phyloP scores from a whole-genome alignment of 2,797 vertebrate species.

The Mus minutoides region DNA sequence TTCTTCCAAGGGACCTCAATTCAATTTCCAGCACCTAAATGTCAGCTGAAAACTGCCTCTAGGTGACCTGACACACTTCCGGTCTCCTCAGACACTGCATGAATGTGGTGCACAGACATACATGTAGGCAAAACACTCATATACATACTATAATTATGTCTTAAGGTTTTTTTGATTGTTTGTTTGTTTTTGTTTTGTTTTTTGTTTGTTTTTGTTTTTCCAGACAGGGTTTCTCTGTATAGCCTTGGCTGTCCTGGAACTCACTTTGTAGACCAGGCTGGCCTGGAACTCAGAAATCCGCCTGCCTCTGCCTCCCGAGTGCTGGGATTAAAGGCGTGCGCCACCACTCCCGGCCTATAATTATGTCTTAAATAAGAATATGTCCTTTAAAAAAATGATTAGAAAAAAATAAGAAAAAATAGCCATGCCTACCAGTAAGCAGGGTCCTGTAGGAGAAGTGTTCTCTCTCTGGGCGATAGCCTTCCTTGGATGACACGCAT shows the following conservation, averaged over 20 bases:
- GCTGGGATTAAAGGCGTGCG: too few species aligned
- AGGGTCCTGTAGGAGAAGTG: slow-evolving; percentile 79
- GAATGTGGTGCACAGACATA: neutral
- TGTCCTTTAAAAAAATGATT: neutral
- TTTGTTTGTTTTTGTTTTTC: too few species aligned
- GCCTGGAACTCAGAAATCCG: too few species aligned
- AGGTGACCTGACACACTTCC: neutral
- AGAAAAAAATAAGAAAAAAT: neutral
- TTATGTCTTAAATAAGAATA: neutral
- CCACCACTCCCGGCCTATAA: too few species aligned
- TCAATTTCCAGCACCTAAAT: neutral
- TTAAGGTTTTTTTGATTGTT: too few species aligned
- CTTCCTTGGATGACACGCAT: slow-evolving; percentile 80
- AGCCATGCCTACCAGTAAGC: slow-evolving; percentile 85
- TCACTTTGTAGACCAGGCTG: too few species aligned
- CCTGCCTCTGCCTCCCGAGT: too few species aligned
- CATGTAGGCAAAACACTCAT: neutral
- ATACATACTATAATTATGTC: neutral
- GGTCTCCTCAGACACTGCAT: neutral
- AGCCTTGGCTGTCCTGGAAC: too few species aligned
- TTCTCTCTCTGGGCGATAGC: slow-evolving; percentile 83
- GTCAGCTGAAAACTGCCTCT: neutral
- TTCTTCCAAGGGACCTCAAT: neutral
- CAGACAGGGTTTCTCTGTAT: too few species aligned
- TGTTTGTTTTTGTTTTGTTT: too few species aligned